A percentile compares a stretch with the other conserved stretches of the same genome.
Evolutionary conservation across 2,797 vertebrate species (phyloP).

Genomic region (Takifugu rubripes): DNA sequence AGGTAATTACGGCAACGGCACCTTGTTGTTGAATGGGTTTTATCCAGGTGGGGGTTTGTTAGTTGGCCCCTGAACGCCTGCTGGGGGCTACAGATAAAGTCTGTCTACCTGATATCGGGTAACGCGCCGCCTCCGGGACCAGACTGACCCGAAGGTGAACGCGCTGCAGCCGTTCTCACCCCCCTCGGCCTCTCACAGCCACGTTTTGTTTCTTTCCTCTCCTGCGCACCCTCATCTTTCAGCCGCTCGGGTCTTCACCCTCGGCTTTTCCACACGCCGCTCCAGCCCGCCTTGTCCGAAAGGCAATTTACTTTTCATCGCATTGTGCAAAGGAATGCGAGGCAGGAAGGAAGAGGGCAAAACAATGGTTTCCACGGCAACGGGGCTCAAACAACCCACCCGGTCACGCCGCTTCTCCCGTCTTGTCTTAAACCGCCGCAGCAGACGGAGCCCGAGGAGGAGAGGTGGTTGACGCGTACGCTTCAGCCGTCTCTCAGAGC

Average conservation of each 20-base stretch:
- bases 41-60: constrained; percentile 65
- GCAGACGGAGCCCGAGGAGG: too few relatives aligned
- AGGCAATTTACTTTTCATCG: constrained; percentile 80
- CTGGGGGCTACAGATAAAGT: constrained; percentile 68
- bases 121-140: constrained; percentile 60
- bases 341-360: constrained; percentile 76
- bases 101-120: constrained; percentile 79
- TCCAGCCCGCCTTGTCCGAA: constrained; percentile 71
- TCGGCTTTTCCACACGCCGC: constrained; percentile 66
- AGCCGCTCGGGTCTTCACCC: constrained; percentile 53
- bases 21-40: constrained; percentile 53
- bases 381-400: constrained; percentile 31
- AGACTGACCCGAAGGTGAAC: constrained; percentile 64
- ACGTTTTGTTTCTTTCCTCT: constrained; percentile 23
- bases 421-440: constrained; percentile 23
- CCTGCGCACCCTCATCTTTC: constrained; percentile 63
- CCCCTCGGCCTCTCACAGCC: constrained; percentile 27
- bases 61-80: constrained; percentile 65
- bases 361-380: constrained; percentile 77
- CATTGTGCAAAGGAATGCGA: constrained; percentile 76
- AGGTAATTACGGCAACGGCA: constrained; percentile 57
- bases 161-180: constrained; percentile 17
- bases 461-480: too few relatives aligned
- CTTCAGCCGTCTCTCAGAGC: too few relatives aligned
- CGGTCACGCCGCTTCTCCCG: constrained; percentile 17